phyloP scores from a whole-genome alignment of 2,888 invertebrate species.

The Cerastis rubricosa region DNA sequence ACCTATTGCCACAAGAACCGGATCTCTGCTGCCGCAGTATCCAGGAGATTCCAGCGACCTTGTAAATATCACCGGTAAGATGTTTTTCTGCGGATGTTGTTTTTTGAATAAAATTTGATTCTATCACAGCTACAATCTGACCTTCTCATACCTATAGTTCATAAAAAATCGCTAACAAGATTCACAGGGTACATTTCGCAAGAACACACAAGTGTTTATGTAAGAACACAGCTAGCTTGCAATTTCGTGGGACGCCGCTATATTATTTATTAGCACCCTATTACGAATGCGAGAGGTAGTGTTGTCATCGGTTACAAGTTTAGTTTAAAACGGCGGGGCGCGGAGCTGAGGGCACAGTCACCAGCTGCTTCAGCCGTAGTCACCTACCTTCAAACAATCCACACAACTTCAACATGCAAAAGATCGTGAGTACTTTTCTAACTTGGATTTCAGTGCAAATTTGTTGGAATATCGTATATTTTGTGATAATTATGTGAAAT shows the following conservation, averaged over 20 bases:
- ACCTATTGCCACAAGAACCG: background rate
- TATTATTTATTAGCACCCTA: conserved; percentile 84
- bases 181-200: conserved; percentile 62
- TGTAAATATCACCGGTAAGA: background rate
- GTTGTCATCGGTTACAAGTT: conserved; percentile 53
- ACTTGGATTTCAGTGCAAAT: conserved; percentile 2
- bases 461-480: background rate
- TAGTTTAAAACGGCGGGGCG: conserved; percentile 54
- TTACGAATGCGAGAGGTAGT: conserved; percentile 76
- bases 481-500: conserved; percentile 9
- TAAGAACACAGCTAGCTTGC: conserved; percentile 71
- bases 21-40: background rate
- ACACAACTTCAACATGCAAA: conserved; percentile 61
- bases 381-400: conserved; percentile 44
- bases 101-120: background rate
- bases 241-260: conserved; percentile 74
- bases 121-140: background rate
- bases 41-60: background rate
- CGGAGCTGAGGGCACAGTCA: conserved; percentile 53
- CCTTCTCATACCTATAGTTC: conserved; percentile 11
- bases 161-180: conserved; percentile 54
- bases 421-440: conserved; percentile 65
- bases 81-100: background rate
- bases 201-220: conserved; percentile 73
- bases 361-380: conserved; percentile 50